A percentile compares a stretch with the other conserved stretches of the same genome.
These are phyloP conservation scores for Eucidaris tribuloides DNA, from an alignment of 35 echinoderm and acorn worm species.

Conservation along the genomic window DNA sequence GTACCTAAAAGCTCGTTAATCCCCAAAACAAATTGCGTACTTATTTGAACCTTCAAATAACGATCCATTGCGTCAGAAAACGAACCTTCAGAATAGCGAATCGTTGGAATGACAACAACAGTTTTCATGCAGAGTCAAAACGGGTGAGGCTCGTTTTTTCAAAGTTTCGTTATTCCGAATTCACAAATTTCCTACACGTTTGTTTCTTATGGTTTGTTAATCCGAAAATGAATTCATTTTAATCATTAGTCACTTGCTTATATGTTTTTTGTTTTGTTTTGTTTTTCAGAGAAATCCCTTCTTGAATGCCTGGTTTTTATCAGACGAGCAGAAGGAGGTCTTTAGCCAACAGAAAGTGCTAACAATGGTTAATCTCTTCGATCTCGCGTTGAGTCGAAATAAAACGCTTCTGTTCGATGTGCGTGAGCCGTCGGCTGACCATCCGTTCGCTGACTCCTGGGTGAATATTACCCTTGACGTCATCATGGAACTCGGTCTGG, in stretches of 20 bases:
- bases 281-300: conserved; percentile 46
- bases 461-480: conserved; percentile 53
- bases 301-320: conserved; percentile 6
- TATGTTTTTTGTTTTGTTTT: neutral
- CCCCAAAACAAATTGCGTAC: too few species aligned
- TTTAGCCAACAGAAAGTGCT: conserved; percentile 48
- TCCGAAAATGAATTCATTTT: neutral
- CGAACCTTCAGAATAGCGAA: neutral
- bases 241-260: neutral
- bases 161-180: neutral
- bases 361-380: conserved; percentile 29
- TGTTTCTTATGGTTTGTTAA: neutral
- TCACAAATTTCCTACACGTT: neutral
- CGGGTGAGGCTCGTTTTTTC: neutral
- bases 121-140: neutral
- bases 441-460: conserved; percentile 34
- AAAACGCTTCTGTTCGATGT: conserved; percentile 51
- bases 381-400: conserved; percentile 3
- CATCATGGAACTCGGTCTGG: conserved; percentile 38
- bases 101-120: neutral
- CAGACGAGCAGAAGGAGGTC: conserved; percentile 15
- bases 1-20: too few species aligned
- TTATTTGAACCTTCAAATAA: too few species aligned
- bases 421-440: conserved; percentile 39
- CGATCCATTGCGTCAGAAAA: too few species aligned